Conservation (phyloP, 2,888 invertebrate species). For the Drosophila emarginata region DNA sequence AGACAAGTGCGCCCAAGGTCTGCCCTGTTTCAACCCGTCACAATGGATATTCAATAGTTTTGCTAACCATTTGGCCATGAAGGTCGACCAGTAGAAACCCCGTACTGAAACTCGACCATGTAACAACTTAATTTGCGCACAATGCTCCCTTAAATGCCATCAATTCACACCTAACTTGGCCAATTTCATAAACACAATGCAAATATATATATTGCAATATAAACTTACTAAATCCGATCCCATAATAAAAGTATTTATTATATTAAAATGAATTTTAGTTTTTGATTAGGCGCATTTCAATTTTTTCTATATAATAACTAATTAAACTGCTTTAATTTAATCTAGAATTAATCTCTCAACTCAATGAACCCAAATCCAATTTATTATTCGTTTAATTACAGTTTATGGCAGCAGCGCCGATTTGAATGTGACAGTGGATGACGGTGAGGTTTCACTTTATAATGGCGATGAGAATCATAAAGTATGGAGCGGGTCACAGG, state of each 20-base stretch:
- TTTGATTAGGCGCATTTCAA: background rate
- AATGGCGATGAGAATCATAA: slow-evolving; percentile 97
- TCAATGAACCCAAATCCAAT: background rate
- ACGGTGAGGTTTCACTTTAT: slow-evolving; percentile 92
- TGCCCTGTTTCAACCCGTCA: slow-evolving; percentile 13
- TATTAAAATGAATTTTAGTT: background rate
- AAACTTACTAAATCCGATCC: background rate
- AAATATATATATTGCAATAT: background rate
- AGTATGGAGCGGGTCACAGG: slow-evolving; percentile 93
- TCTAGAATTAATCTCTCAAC: no score
- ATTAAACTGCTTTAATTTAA: background rate
- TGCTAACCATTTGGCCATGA: slow-evolving; percentile 45
- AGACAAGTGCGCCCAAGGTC: slow-evolving; percentile 67
- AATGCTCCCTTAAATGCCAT: slow-evolving; percentile 15
- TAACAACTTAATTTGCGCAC: slow-evolving; percentile 29
- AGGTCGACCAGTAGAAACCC: slow-evolving; percentile 45
- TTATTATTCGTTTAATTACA: slow-evolving; percentile 52
- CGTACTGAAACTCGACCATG: slow-evolving; percentile 37
- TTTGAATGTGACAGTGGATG: slow-evolving; percentile 83
- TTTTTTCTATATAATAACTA: background rate
- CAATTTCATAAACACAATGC: background rate
- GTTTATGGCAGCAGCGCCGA: slow-evolving; percentile 83
- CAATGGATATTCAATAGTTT: slow-evolving; percentile 41
- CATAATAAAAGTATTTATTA: background rate
- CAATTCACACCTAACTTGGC: slow-evolving; percentile 12